phyloP scores from a whole-genome alignment of 2,888 invertebrate species.

The Ceraclea dissimilis region DNA sequence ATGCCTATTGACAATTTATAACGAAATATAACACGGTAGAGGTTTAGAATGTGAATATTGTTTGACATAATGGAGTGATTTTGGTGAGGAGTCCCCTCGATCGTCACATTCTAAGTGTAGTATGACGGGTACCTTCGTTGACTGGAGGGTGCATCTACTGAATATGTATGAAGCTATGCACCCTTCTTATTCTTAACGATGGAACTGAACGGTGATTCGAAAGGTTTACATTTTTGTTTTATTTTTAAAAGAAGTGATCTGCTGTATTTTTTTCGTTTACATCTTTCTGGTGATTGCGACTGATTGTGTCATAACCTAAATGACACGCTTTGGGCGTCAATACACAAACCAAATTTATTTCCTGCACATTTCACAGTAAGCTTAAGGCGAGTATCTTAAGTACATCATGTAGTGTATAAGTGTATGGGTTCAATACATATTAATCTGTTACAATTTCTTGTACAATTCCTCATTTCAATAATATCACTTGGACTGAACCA shows the following conservation, averaged over 20 bases:
- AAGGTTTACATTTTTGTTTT: neutral
- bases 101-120: slow-evolving; percentile 28
- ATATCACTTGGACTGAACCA: no score
- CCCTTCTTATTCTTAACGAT: slow-evolving; percentile 25
- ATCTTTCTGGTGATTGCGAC: no score
- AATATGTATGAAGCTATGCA: slow-evolving; percentile 55
- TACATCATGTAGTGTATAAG: no score
- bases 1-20: slow-evolving; percentile 26
- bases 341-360: no score
- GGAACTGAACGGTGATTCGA: slow-evolving; percentile 22
- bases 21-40: slow-evolving; percentile 16
- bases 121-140: slow-evolving; percentile 9
- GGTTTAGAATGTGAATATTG: slow-evolving; percentile 28
- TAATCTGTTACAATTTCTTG: no score
- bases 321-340: no score
- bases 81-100: slow-evolving; percentile 5
- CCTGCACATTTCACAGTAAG: no score
- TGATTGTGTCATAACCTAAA: no score
- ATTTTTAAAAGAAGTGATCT: neutral
- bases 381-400: no score
- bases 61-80: slow-evolving; percentile 33
- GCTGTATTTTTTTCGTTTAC: no score
- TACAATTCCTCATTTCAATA: no score
- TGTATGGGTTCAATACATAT: no score
- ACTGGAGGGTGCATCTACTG: slow-evolving; percentile 52